Evolutionary conservation across 1,140 invertebrate species (phyloP).

Genomic region (Brachionus rotundiformis): DNA sequence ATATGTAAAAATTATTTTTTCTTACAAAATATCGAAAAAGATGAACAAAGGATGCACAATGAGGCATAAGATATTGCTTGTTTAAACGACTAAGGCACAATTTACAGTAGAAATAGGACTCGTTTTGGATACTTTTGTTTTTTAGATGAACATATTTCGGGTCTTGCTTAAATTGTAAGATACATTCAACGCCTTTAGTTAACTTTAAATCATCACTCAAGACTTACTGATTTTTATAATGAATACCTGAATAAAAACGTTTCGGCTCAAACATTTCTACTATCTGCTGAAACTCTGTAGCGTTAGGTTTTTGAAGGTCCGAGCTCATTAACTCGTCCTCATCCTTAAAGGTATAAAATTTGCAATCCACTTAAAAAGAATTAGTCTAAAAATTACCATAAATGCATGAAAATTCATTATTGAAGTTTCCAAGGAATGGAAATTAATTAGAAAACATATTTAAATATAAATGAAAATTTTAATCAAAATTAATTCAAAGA

Average conservation of each 20-base stretch:
- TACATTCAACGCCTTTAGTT: background rate
- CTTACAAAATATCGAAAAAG: conserved; percentile 19
- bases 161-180: conserved; percentile 4
- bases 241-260: background rate
- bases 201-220: background rate
- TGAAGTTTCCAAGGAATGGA: background rate
- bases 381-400: background rate
- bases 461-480: background rate
- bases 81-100: background rate
- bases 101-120: conserved; percentile 18
- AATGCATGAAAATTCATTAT: conserved; percentile 29
- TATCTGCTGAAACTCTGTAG: background rate
- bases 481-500: too few relatives aligned
- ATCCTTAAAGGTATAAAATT: conserved; percentile 23
- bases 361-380: too few relatives aligned
- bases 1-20: too few relatives aligned
- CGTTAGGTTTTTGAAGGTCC: background rate
- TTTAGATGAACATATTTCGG: background rate
- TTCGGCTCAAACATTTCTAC: background rate
- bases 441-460: background rate
- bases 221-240: background rate
- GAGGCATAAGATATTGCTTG: background rate
- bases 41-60: conserved; percentile 2
- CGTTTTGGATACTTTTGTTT: background rate
- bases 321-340: background rate